Conservation (phyloP, 1,140 invertebrate genomes). For the Drosophila leontia region DNA sequence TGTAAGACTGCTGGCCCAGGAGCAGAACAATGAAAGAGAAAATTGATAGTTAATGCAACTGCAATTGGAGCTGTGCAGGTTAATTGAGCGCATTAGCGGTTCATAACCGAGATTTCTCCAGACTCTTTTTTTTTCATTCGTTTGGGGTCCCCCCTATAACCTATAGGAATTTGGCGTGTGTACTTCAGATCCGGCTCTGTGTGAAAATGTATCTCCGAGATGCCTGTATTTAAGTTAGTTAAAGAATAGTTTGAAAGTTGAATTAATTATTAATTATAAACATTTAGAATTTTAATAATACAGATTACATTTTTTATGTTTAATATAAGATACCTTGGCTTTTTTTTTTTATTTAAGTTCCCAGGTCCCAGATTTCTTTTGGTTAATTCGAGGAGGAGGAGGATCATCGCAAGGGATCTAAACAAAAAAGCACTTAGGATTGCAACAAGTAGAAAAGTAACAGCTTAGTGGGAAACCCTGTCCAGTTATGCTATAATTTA, state of each 20-base stretch:
- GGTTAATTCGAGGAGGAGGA: background rate
- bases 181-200: conserved; percentile 18
- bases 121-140: conserved; percentile 1
- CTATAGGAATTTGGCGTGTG: conserved; percentile 10
- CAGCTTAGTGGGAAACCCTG: too few relatives aligned
- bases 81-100: conserved; percentile 78
- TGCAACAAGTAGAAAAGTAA: too few relatives aligned
- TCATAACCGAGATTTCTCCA: conserved; percentile 62
- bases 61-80: conserved; percentile 62
- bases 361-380: background rate
- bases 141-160: background rate
- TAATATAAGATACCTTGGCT: background rate
- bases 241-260: too few relatives aligned
- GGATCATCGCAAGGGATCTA: too few relatives aligned
- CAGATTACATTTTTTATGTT: background rate
- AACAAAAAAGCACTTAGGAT: too few relatives aligned
- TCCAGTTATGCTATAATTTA: background rate
- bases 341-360: background rate
- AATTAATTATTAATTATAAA: background rate
- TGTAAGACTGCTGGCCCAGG: conserved; percentile 35
- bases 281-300: background rate
- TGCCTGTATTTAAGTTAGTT: background rate
- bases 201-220: background rate
- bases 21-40: conserved; percentile 78
- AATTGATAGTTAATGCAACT: conserved; percentile 74